Evolutionary conservation across 2,888 invertebrate species (phyloP).

Genomic region (Cryptocephalus moraei): DNA sequence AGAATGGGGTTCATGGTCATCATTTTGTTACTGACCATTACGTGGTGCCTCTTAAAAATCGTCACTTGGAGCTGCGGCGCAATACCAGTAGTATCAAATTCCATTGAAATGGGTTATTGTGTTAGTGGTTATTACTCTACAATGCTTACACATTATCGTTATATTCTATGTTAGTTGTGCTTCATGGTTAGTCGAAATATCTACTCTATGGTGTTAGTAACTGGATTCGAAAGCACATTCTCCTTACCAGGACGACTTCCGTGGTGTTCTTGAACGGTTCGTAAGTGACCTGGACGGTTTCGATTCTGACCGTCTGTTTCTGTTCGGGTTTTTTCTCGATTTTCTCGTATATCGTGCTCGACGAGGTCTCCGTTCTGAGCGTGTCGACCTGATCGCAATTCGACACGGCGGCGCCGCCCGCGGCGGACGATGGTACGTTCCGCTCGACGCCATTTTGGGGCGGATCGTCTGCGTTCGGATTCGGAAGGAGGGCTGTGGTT

Average conservation of each 20-base stretch:
- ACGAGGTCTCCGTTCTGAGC: too few relatives aligned
- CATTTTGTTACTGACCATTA: too few relatives aligned
- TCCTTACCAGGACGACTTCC: constrained; percentile 31
- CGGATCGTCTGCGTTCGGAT: constrained; percentile 2
- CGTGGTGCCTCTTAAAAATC: too few relatives aligned
- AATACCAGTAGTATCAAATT: too few relatives aligned
- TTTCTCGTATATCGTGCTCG: constrained; percentile 12
- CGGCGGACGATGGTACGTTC: constrained; percentile 2
- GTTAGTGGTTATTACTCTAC: too few relatives aligned
- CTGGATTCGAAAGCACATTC: not conserved
- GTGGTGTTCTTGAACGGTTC: constrained; percentile 25
- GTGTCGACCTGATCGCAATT: not conserved
- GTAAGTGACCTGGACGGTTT: constrained; percentile 31
- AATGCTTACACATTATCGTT: too few relatives aligned
- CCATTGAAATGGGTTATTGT: too few relatives aligned
- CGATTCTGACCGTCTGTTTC: constrained; percentile 26
- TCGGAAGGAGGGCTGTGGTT: not conserved
- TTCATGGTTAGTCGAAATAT: too few relatives aligned
- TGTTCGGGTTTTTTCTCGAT: constrained; percentile 7
- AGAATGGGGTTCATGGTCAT: too few relatives aligned
- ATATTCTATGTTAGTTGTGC: too few relatives aligned
- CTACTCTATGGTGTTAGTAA: too few relatives aligned
- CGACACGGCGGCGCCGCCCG: constrained; percentile 6
- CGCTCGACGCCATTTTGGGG: constrained; percentile 3
- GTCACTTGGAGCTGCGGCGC: too few relatives aligned